Conservation (phyloP, 2,888 invertebrate genomes). For the Drosophila austrosaltans region DNA sequence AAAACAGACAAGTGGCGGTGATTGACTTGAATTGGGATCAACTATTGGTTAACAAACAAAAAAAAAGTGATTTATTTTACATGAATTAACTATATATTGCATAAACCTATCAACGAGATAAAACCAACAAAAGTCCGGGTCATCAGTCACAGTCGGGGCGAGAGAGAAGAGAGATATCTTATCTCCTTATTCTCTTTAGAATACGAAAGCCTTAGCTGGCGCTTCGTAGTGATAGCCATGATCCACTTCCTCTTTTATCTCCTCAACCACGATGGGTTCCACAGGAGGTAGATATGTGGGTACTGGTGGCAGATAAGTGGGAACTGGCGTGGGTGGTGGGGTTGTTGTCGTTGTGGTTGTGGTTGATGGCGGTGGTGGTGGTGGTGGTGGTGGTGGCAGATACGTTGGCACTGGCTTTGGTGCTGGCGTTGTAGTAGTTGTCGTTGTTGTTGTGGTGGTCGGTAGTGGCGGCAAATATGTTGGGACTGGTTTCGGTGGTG, state of each 20-base stretch:
- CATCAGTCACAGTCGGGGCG: constrained; percentile 18
- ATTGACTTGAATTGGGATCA: constrained; percentile 50
- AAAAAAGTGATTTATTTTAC: constrained; percentile 28
- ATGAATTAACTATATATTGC: constrained; percentile 32
- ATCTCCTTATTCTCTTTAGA: constrained; percentile 37
- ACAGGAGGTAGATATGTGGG: constrained; percentile 65
- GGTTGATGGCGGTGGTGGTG: constrained; percentile 43
- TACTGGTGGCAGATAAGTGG: constrained; percentile 62
- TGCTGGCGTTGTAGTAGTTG: constrained; percentile 54
- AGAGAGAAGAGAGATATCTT: constrained; percentile 13
- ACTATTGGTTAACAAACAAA: constrained; percentile 56
- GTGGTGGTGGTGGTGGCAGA: constrained; percentile 56
- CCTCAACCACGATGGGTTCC: constrained; percentile 51
- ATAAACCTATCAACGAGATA: constrained; percentile 39
- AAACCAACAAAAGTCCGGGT: constrained; percentile 56
- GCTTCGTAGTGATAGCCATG: constrained; percentile 69
- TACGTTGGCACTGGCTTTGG: constrained; percentile 61
- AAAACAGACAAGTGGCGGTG: constrained; percentile 65
- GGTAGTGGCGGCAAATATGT: constrained; percentile 59
- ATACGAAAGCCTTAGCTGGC: constrained; percentile 59
- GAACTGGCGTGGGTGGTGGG: constrained; percentile 54
- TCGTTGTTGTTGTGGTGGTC: constrained; percentile 57
- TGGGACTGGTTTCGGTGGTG: constrained; percentile 55
- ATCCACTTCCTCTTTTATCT: constrained; percentile 39
- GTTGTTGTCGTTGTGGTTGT: constrained; percentile 46